These are phyloP conservation scores for Hyalella azteca DNA, from an alignment of 2,888 invertebrate species.

Conservation along the genomic window DNA sequence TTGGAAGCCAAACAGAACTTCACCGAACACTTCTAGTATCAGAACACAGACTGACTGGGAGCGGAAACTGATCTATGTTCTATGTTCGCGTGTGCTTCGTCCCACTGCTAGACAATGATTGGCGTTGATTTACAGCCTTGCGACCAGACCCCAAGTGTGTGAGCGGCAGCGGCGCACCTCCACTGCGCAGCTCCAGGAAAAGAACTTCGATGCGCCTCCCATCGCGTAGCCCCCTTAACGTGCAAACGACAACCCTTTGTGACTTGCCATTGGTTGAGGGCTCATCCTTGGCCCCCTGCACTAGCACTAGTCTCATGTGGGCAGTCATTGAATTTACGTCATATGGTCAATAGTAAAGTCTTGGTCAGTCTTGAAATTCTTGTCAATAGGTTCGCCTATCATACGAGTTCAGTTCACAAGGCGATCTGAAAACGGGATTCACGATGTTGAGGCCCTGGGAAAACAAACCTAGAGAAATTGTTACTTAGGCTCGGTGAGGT, in stretches of 20 bases:
- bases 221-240: constrained; percentile 49
- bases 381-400: background rate
- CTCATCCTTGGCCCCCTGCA: background rate
- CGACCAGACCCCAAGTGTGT: constrained; percentile 57
- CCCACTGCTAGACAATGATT: constrained; percentile 59
- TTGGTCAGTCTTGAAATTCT: constrained; percentile 34
- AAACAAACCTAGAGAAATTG: no score
- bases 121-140: constrained; percentile 58
- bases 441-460: no score
- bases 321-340: constrained; percentile 33
- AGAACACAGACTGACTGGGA: constrained; percentile 48
- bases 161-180: constrained; percentile 54
- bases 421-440: no score
- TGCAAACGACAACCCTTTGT: constrained; percentile 45
- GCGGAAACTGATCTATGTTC: constrained; percentile 56
- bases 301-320: constrained; percentile 9
- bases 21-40: constrained; percentile 54
- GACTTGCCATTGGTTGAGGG: constrained; percentile 45
- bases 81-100: constrained; percentile 58
- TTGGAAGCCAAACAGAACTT: constrained; percentile 35
- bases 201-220: constrained; percentile 54
- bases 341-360: constrained; percentile 31
- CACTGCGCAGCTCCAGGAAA: constrained; percentile 58
- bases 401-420: no score
- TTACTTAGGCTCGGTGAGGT: no score